These are phyloP conservation scores for Delichon dasypus DNA, from an alignment of 2,797 vertebrate genomes.

Conservation along the genomic window DNA sequence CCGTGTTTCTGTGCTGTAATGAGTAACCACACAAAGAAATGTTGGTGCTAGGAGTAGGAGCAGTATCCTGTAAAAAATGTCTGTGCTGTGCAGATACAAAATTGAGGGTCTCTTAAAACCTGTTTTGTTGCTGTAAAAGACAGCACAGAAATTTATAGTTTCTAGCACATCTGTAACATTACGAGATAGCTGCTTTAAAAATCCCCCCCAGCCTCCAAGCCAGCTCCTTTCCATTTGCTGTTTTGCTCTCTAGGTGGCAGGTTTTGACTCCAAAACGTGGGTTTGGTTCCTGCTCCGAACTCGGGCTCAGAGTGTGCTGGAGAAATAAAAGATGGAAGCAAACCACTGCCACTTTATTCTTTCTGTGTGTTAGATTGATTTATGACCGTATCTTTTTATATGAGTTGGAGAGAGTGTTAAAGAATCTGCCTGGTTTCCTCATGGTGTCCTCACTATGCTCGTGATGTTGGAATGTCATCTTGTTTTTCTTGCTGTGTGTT, in stretches of 20 bases:
- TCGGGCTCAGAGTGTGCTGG: neutral
- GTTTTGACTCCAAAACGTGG: neutral
- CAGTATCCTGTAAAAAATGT: neutral
- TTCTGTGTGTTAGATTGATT: neutral
- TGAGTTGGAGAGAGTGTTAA: neutral
- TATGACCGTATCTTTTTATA: neutral
- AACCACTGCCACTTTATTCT: neutral
- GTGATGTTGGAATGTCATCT: neutral
- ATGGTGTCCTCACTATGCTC: accelerated
- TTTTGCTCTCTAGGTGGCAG: conserved; percentile 60
- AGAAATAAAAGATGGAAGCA: neutral
- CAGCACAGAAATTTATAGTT: neutral
- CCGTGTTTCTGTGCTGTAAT: neutral
- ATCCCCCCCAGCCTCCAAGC: neutral
- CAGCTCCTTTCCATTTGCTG: neutral
- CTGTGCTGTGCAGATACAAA: conserved; percentile 41
- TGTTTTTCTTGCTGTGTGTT: neutral
- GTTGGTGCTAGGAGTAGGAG: neutral
- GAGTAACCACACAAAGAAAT: neutral
- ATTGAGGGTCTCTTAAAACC: conserved; percentile 29
- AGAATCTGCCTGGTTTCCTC: neutral
- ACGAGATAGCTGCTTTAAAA: neutral
- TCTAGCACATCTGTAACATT: neutral
- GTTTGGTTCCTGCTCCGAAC: neutral
- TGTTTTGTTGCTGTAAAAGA: neutral